Evolutionary conservation across 2,797 vertebrate genomes (phyloP).

Genomic region (Malurus leucopterus): DNA sequence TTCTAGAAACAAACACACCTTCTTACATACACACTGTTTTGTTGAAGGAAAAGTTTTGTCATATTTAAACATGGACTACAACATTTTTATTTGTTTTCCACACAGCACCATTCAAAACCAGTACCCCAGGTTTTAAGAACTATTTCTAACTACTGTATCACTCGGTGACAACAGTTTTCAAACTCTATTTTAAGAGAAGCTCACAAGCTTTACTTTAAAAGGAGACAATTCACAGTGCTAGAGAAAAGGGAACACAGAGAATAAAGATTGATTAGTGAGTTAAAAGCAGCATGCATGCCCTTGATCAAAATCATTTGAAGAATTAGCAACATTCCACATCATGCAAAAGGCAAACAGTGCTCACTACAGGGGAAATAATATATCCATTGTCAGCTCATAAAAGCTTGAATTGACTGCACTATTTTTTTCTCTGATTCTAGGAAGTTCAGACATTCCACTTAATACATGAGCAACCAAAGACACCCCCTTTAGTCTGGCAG

Average conservation of each 20-base stretch:
- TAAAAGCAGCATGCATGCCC: background rate
- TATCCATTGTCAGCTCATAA: background rate
- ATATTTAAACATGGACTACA: background rate
- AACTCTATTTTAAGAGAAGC: background rate
- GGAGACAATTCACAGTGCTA: background rate
- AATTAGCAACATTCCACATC: background rate
- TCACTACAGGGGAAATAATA: constrained; percentile 2
- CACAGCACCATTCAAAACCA: background rate
- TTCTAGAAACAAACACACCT: background rate
- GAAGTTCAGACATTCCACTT: background rate
- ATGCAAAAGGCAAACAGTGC: background rate
- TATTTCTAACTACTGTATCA: background rate
- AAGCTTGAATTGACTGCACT: background rate
- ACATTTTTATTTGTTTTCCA: background rate
- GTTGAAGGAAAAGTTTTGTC: background rate
- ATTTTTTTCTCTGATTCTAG: background rate
- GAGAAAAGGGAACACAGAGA: background rate
- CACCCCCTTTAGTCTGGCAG: background rate
- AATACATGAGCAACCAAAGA: background rate
- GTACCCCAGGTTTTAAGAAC: background rate
- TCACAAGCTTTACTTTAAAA: background rate
- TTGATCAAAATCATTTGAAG: constrained; percentile 1
- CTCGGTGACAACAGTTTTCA: background rate
- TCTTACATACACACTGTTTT: background rate
- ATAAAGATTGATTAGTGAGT: background rate